Conservation (phyloP, 1,140 invertebrate species). For the Pogonus chalceus region DNA sequence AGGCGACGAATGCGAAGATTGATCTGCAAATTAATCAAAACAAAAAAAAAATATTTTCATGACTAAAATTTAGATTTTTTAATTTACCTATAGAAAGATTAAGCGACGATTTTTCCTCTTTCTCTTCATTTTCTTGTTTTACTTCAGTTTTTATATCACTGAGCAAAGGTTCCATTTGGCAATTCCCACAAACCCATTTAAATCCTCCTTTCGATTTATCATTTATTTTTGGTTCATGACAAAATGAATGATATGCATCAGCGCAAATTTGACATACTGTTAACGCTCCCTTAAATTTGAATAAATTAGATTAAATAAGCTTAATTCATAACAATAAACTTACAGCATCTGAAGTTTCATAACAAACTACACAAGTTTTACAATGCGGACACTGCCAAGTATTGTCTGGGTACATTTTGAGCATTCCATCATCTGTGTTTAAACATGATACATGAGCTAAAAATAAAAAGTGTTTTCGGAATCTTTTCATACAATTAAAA, state of each 20-base stretch:
- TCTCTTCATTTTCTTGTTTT: neutral
- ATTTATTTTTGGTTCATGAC: constrained; percentile 54
- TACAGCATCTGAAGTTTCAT: constrained; percentile 59
- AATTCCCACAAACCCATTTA: constrained; percentile 48
- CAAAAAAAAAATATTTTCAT: too few relatives aligned
- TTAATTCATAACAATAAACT: constrained; percentile 32
- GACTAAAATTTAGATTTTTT: too few relatives aligned
- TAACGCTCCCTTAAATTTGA: constrained; percentile 45
- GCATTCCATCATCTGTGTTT: constrained; percentile 51
- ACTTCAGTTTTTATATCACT: neutral
- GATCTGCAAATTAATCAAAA: too few relatives aligned
- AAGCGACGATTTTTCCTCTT: neutral
- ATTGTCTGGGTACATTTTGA: constrained; percentile 51
- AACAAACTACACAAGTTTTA: constrained; percentile 58
- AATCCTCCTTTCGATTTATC: constrained; percentile 42
- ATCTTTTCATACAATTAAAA: neutral
- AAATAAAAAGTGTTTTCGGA: constrained; percentile 21
- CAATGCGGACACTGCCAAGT: constrained; percentile 65
- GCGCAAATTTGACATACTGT: constrained; percentile 72
- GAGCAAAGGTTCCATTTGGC: constrained; percentile 27
- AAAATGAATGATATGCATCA: constrained; percentile 69
- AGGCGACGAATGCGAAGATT: constrained; percentile 11
- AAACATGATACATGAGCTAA: constrained; percentile 55
- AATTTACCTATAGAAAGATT: neutral
- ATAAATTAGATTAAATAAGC: neutral